Evolutionary conservation across 64 coral and sea anemone species (phyloP).

Genomic region (Stylophora pistillata): DNA sequence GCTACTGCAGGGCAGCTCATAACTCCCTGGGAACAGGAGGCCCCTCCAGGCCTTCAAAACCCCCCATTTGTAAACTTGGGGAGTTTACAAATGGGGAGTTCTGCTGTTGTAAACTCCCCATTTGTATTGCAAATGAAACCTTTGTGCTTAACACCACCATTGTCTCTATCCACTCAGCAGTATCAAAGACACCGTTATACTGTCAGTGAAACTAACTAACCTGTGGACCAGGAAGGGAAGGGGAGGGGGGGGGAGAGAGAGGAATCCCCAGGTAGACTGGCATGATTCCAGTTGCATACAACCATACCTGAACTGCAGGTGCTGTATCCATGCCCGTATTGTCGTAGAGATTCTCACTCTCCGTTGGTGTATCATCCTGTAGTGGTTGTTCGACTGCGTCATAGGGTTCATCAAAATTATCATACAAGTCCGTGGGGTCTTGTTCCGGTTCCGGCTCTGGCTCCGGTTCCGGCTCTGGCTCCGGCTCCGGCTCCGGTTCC

Average conservation of each 20-base stretch:
- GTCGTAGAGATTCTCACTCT: conserved; percentile 45
- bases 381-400: neutral
- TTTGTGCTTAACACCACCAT: too few species aligned
- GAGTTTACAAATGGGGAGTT: too few species aligned
- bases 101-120: too few species aligned
- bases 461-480: conserved; percentile 20
- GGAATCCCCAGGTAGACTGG: neutral
- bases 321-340: conserved; percentile 4
- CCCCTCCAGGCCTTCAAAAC: too few species aligned
- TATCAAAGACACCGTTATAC: too few species aligned
- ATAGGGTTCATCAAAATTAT: conserved; percentile 15
- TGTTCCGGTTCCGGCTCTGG: conserved; percentile 22
- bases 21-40: too few species aligned
- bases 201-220: too few species aligned
- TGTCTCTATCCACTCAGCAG: too few species aligned
- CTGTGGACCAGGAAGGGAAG: too few species aligned
- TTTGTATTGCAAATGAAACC: too few species aligned
- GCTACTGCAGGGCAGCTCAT: too few species aligned
- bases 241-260: neutral
- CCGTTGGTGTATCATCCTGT: neutral
- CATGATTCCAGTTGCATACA: neutral
- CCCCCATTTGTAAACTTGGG: too few species aligned
- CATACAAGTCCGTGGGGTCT: conserved; percentile 62
- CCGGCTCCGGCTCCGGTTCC: conserved; percentile 26
- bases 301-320: neutral